Evolutionary conservation across 2,888 invertebrate species (phyloP), one percentile per base, ranked within the genome.

Genomic region (Tinea trinotella): DNA sequence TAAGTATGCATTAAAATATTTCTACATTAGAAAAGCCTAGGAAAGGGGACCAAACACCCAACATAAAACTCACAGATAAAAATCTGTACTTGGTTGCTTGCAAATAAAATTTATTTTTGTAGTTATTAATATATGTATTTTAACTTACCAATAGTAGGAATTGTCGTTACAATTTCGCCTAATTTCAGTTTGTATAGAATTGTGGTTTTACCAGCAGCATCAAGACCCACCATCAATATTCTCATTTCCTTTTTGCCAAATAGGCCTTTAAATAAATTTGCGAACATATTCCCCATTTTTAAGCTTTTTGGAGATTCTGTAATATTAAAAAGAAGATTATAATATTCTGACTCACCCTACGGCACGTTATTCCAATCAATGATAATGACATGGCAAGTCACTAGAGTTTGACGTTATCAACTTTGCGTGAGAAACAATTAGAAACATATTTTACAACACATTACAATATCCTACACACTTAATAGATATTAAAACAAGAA

Each of bases 161-260:
- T 99, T 78, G 99, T 99, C 81, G 98, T 98, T 80, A 99, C 98
- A 90, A 98, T 98, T 94, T 99, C 98, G 84, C 98, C 98, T 91
- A 99, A 92, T 92, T 99, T 99, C 84, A 99, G 92, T 93, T 99
- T 99, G 91, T 98, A 98, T 88, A 99, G 91, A 89, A 99, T 99
- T 88, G 98, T 99, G 77, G 99, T 99, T 93, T 99, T 99, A 91
- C 99, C 99, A 89, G 99, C 99, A 75, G 98, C 98, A 91, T 99
- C 98, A 79, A 98, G 91, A 80, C 97, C 97, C 68, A 98, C 97
- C 98, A 99, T 99, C 88, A 99, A 90, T 92, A 99, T 98, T 90
- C 99, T 94, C 99, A 99, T 99, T 90, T 99, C 98, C 83, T 98
- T 99, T 89, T 99, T 99, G 89, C 99, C 99, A 88, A 99, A 99